These are phyloP conservation scores for Hyles lineata DNA, from an alignment of 2,888 invertebrate genomes.

Conservation along the genomic window DNA sequence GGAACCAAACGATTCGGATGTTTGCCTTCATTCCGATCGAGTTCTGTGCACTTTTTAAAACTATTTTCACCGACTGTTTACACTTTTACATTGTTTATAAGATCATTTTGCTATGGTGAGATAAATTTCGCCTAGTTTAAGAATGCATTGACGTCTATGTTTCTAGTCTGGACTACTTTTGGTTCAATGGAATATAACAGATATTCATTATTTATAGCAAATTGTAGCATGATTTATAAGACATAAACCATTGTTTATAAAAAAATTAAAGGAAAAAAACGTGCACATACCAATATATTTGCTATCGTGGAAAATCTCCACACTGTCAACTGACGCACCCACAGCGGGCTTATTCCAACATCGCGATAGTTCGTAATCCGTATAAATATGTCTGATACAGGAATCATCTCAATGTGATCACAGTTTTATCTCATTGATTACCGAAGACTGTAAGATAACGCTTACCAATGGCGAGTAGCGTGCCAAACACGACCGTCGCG, in stretches of 20 bases:
- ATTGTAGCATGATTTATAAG: too few species aligned
- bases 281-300: not conserved
- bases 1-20: slow-evolving; percentile 59
- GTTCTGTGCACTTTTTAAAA: slow-evolving; percentile 39
- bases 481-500: slow-evolving; percentile 58
- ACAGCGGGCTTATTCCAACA: slow-evolving; percentile 2
- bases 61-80: slow-evolving; percentile 40
- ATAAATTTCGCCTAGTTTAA: slow-evolving; percentile 24
- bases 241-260: too few species aligned
- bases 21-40: slow-evolving; percentile 49
- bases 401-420: slow-evolving; percentile 59
- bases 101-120: slow-evolving; percentile 33
- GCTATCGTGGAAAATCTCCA: slow-evolving; percentile 25
- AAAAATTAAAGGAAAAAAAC: not conserved
- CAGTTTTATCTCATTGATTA: slow-evolving; percentile 62
- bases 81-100: slow-evolving; percentile 36
- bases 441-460: slow-evolving; percentile 61
- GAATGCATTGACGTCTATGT: not conserved
- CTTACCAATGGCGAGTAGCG: slow-evolving; percentile 56
- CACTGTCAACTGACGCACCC: not conserved
- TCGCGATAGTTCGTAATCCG: slow-evolving; percentile 29
- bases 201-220: too few species aligned
- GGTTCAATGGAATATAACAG: too few species aligned
- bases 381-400: slow-evolving; percentile 49
- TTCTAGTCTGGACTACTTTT: too few species aligned